These are phyloP conservation scores for Scytalopus superciliaris DNA, from an alignment of 2,113 vertebrate genomes.

Conservation along the genomic window DNA sequence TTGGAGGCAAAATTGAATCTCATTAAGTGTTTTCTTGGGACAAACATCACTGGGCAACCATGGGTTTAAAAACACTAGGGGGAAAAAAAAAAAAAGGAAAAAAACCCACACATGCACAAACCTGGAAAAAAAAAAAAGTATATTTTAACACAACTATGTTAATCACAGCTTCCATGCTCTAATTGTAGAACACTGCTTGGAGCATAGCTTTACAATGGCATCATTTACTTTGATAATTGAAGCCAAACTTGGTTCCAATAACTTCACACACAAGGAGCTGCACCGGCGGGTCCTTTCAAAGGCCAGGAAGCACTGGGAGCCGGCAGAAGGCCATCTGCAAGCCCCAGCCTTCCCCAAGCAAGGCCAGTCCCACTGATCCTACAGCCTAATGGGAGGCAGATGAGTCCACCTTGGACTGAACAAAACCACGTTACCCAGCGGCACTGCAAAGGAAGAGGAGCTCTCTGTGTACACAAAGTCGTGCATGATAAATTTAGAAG, in stretches of 20 bases:
- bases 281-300: constrained; percentile 78
- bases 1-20: neutral
- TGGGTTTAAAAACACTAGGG: neutral
- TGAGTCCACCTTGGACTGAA: neutral
- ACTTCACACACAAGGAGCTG: constrained; percentile 74
- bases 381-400: constrained; percentile 56
- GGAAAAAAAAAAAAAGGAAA: neutral
- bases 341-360: constrained; percentile 72
- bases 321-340: constrained; percentile 78
- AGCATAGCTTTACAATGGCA: constrained; percentile 72
- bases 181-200: constrained; percentile 17
- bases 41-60: neutral
- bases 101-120: neutral
- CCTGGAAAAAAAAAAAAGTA: neutral
- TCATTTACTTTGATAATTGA: constrained; percentile 79
- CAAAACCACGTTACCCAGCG: neutral
- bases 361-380: constrained; percentile 69
- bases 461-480: neutral
- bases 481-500: constrained; percentile 24
- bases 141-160: constrained; percentile 25
- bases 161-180: constrained; percentile 14
- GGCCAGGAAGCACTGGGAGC: constrained; percentile 77
- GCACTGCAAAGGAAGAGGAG: neutral
- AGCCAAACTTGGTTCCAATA: constrained; percentile 80
- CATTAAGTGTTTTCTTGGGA: neutral